phyloP scores from a whole-genome alignment of 53 echinoderm and acorn worm genomes.

The Echinometra lucunter region DNA sequence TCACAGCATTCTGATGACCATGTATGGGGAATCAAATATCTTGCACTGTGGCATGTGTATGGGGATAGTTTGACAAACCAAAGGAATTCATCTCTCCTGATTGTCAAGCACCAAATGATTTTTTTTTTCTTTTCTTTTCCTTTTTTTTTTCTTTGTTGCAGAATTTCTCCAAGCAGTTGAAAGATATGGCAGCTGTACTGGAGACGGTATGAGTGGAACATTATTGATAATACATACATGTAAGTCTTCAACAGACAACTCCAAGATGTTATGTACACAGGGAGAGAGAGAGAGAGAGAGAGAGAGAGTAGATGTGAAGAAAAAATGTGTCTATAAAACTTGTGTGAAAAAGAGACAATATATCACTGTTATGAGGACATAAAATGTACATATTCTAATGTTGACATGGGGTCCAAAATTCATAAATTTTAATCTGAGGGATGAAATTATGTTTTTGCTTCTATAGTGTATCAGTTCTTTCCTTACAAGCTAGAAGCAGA shows the following conservation, averaged over 20 bases:
- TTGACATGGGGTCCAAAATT: background rate
- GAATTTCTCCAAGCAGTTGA: constrained; percentile 90
- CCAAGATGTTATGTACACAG: background rate
- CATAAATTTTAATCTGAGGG: background rate
- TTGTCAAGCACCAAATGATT: background rate
- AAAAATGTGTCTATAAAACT: background rate
- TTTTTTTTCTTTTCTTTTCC: background rate
- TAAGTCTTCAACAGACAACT: background rate
- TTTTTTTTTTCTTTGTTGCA: constrained; percentile 63
- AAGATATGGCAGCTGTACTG: constrained; percentile 87
- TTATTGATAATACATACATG: background rate
- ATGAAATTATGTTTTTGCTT: too few species aligned
- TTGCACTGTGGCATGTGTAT: too few species aligned
- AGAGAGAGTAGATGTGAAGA: background rate
- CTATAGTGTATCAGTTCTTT: background rate
- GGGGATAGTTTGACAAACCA: too few species aligned
- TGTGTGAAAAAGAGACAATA: background rate
- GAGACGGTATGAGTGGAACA: constrained; percentile 77
- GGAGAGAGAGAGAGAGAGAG: background rate
- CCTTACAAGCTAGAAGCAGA: background rate
- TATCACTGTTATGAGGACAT: background rate
- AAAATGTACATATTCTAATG: background rate
- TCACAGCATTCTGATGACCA: too few species aligned
- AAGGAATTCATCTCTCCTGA: too few species aligned
- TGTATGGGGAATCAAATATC: too few species aligned